Base-by-base conservation (phyloP, 2,113 vertebrate genomes). In the Stomatorhinus ivindoensis region DNA sequence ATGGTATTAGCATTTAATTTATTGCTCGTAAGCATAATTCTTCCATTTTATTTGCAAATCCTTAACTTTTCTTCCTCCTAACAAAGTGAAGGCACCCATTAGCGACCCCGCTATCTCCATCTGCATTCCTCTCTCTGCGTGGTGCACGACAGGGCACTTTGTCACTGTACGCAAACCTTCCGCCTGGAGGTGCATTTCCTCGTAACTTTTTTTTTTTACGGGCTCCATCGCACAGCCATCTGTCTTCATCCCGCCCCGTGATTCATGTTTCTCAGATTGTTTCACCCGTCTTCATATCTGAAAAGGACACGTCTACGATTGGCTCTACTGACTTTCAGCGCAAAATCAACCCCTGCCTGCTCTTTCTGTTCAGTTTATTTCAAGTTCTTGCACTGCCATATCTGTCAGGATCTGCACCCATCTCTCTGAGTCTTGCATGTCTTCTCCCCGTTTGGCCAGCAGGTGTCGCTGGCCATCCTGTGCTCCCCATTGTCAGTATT, bases 261-360 rank as follows among this genome's bases (percentile, higher is more conserved):
- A 80, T 80, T 80, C 73, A 80, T 42, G 73, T 80, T 80, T 39
- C 13, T 80, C 73, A 80, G 31, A 80, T 80, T 80, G 73, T 80
- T 80, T 80, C 73, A 42, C 31, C 73, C n/a, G 35, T 76, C 69
- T 39, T 76, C 69, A 76, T 39, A 80, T 42, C 15, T 19, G 73
- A 80, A 80, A 19, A 76, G 69, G 69, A 39, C 69, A 76, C 69
- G 31, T 76, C 69, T 35, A 76, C 27, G 13, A 76, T 35, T 76
- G 69, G 4, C 13, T 17, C 24, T 76, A 39, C 31, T 39, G 69
- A 2, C 69, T 76, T 39, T 76, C 35, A 31, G 31, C 35, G 19
- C 13, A 4, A 69, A 31, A 31, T 13, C n/a, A 69, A 4, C 61
- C 27, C 61, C 61, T 31, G 27, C 61, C 10, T 31, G 61, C 61